These are phyloP conservation scores for Tachysurus fulvidraco DNA, from an alignment of 2,113 vertebrate species.

Conservation along the genomic window DNA sequence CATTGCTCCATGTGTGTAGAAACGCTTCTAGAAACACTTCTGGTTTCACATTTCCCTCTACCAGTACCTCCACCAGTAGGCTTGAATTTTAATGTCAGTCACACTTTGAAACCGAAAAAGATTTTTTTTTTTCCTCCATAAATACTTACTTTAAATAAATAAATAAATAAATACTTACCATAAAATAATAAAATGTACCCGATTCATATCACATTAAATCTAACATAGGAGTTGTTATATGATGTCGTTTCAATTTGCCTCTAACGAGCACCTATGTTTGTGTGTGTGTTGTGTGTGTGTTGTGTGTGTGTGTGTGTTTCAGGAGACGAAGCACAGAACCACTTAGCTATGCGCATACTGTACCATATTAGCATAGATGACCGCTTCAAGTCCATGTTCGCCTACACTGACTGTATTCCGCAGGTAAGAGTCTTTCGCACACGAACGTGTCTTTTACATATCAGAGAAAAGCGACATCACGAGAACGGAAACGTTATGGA, in stretches of 20 bases:
- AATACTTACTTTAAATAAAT: neutral
- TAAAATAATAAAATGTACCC: neutral
- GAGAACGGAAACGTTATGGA: neutral
- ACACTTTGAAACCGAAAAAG: neutral
- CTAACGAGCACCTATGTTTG: neutral
- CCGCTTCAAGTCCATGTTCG: slow-evolving; percentile 90
- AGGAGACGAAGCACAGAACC: slow-evolving; percentile 92
- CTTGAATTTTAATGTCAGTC: neutral
- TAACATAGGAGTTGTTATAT: neutral
- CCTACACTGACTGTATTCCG: slow-evolving; percentile 90
- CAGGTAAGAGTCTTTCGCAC: slow-evolving; percentile 75
- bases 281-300: neutral
- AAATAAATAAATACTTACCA: no score
- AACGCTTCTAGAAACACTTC: neutral
- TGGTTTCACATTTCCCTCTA: neutral
- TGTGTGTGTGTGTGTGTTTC: slow-evolving; percentile 49
- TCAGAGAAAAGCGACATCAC: neutral
- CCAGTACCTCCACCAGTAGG: no score
- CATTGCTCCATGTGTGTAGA: neutral
- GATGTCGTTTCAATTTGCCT: neutral
- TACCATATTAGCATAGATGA: slow-evolving; percentile 95
- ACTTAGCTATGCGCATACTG: slow-evolving; percentile 89
- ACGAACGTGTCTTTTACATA: neutral
- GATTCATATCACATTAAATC: neutral
- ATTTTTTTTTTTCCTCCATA: neutral